These are phyloP conservation scores for Piprites chloris DNA, from an alignment of 2,113 vertebrate species.

Conservation along the genomic window DNA sequence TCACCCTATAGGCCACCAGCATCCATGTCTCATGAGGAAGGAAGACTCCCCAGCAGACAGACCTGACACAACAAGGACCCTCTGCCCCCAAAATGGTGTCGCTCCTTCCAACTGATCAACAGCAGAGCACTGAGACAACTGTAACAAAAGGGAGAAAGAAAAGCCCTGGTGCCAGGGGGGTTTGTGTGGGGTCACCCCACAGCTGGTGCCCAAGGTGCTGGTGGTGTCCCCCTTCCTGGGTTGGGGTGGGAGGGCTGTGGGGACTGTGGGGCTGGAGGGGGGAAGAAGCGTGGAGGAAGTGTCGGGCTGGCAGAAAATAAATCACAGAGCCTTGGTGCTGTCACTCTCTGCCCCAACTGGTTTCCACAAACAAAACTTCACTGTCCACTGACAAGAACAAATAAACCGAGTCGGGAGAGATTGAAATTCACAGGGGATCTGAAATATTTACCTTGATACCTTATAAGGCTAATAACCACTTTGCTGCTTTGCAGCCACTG, in stretches of 20 bases:
- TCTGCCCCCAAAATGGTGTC: fast-evolving
- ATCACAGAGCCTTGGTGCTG: conserved; percentile 15
- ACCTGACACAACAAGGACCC: neutral
- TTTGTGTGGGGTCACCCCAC: neutral
- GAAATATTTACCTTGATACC: conserved; percentile 60
- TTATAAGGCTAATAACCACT: conserved; percentile 50
- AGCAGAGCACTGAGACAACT: neutral
- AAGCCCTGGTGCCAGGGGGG: neutral
- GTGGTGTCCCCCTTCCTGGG: neutral
- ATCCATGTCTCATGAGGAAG: too few relatives aligned
- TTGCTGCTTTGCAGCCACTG: conserved; percentile 18
- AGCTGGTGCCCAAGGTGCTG: neutral
- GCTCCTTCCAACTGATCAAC: neutral
- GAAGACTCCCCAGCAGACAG: neutral
- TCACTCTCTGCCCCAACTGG: conserved; percentile 28
- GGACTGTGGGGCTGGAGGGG: neutral
- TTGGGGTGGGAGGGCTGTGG: neutral
- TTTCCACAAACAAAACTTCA: conserved; percentile 48
- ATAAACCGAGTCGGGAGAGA: conserved; percentile 48
- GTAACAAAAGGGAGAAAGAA: neutral
- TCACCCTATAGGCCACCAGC: neutral
- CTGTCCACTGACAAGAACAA: conserved; percentile 57
- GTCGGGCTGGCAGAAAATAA: conserved; percentile 41
- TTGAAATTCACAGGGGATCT: conserved; percentile 25
- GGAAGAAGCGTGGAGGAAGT: neutral